Conservation (phyloP, 2,888 invertebrate genomes). For the Scaptomyza caliginosa region DNA sequence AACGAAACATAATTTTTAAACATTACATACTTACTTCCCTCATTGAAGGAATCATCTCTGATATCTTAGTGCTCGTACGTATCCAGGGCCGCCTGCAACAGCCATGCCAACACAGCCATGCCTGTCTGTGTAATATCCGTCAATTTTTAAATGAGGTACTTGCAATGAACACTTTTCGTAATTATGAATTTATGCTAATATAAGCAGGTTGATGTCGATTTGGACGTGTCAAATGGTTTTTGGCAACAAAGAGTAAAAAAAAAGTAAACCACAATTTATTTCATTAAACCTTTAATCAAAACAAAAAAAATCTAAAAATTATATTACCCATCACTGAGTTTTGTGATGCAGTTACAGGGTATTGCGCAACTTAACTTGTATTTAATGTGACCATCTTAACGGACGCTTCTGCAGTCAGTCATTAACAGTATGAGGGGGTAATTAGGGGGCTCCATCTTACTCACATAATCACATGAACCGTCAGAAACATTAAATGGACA, state of each 20-base stretch:
- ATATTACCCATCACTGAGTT: too few relatives aligned
- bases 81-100: background rate
- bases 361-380: background rate
- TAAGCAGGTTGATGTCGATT: too few relatives aligned
- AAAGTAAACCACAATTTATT: too few relatives aligned
- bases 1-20: background rate
- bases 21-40: too few relatives aligned
- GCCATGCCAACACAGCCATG: background rate
- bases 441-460: slow-evolving; percentile 25
- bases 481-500: slow-evolving; percentile 13
- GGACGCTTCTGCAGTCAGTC: slow-evolving; percentile 23
- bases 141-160: background rate
- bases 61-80: background rate
- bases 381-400: slow-evolving; percentile 29
- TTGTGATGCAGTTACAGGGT: background rate
- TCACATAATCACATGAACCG: slow-evolving; percentile 31
- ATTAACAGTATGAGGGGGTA: slow-evolving; percentile 47
- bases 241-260: too few relatives aligned
- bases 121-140: background rate
- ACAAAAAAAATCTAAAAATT: background rate
- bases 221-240: too few relatives aligned
- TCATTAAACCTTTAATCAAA: too few relatives aligned
- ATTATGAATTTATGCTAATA: background rate
- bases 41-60: background rate
- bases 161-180: background rate